These are phyloP conservation scores for Sebastes iracundus DNA, from an alignment of 2,797 vertebrate species.

Conservation along the genomic window DNA sequence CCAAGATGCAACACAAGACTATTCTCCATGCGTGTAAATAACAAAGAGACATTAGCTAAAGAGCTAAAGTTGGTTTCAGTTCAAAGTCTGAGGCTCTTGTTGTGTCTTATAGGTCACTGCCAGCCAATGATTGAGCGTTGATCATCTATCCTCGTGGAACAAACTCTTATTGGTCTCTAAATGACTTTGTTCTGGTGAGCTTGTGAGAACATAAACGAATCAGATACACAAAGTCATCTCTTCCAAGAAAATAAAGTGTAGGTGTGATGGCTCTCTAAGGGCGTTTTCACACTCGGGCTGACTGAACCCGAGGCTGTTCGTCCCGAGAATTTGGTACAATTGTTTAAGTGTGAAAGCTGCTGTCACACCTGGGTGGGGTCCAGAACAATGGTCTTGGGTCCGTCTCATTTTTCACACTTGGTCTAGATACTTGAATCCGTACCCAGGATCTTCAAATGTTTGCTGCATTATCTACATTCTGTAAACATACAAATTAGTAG, in stretches of 20 bases:
- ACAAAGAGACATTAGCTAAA: too few species aligned
- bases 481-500: background rate
- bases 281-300: constrained; percentile 21
- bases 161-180: background rate
- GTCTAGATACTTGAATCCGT: constrained; percentile 12
- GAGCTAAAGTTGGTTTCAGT: background rate
- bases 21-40: background rate
- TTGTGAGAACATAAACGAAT: background rate
- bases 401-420: constrained; percentile 18
- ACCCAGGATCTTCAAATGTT: background rate
- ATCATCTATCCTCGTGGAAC: too few species aligned
- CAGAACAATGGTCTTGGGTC: constrained; percentile 27
- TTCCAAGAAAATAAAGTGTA: constrained; percentile 35
- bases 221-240: background rate
- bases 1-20: too few species aligned
- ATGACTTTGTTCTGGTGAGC: background rate
- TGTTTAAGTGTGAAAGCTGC: constrained; percentile 33
- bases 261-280: constrained; percentile 36
- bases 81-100: background rate
- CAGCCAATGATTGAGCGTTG: background rate
- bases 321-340: constrained; percentile 17
- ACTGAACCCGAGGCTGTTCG: constrained; percentile 30
- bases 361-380: constrained; percentile 41
- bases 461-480: background rate
- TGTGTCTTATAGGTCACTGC: background rate